A percentile compares a stretch with the other conserved stretches of the same genome.
These are phyloP conservation scores for Macrosoma leucophasiata DNA, from an alignment of 2,888 invertebrate species.

Conservation along the genomic window DNA sequence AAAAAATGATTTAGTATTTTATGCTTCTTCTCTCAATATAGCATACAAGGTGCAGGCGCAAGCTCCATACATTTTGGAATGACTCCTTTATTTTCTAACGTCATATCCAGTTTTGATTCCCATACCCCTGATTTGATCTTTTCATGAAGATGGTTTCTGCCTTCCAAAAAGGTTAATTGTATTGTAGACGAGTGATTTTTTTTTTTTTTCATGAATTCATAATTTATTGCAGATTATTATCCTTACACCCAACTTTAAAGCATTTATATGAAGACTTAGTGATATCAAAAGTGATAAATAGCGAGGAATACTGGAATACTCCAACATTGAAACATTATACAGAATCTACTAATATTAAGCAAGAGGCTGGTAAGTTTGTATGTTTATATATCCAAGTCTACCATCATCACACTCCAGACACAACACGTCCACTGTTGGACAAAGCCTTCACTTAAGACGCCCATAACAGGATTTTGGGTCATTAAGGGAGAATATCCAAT, in stretches of 20 bases:
- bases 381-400: background rate
- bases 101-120: too few relatives aligned
- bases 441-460: too few relatives aligned
- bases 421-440: too few relatives aligned
- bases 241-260: constrained; percentile 91
- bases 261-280: constrained; percentile 98
- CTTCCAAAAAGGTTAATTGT: constrained; percentile 1
- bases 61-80: too few relatives aligned
- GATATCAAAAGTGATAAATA: constrained; percentile 94
- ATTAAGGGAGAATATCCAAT: too few relatives aligned
- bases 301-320: constrained; percentile 98
- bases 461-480: too few relatives aligned
- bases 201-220: constrained; percentile 22
- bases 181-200: constrained; percentile 1
- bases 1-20: too few relatives aligned
- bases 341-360: constrained; percentile 82
- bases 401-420: background rate
- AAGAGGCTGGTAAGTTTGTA: constrained; percentile 83
- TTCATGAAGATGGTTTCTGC: too few relatives aligned
- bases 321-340: constrained; percentile 87
- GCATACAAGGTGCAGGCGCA: too few relatives aligned
- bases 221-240: constrained; percentile 78
- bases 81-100: too few relatives aligned
- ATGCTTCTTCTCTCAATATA: too few relatives aligned
- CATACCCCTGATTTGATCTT: too few relatives aligned